Evolutionary conservation across 2,888 invertebrate species (phyloP).

Genomic region (Drosophila siamana): DNA sequence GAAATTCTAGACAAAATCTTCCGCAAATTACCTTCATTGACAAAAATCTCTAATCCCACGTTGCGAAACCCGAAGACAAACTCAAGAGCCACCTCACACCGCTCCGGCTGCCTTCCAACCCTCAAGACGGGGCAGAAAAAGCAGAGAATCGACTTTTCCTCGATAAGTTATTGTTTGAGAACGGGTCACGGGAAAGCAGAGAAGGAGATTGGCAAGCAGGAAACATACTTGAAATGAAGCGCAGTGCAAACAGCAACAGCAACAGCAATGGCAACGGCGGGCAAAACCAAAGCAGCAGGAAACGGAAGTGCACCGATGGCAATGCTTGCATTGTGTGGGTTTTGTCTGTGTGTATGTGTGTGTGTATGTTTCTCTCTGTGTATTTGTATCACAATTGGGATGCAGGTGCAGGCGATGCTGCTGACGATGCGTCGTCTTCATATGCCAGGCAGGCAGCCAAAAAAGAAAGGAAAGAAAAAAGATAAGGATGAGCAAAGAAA

Average conservation of each 20-base stretch:
- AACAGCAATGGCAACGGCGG: slow-evolving; percentile 13
- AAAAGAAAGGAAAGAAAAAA: slow-evolving; percentile 24
- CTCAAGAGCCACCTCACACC: slow-evolving; percentile 28
- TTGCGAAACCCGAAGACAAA: slow-evolving; percentile 66
- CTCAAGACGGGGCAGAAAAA: slow-evolving; percentile 17
- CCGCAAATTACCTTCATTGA: slow-evolving; percentile 85
- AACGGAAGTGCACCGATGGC: slow-evolving; percentile 58
- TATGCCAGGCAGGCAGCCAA: slow-evolving; percentile 33
- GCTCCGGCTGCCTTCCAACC: slow-evolving; percentile 1
- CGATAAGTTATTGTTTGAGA: slow-evolving; percentile 60
- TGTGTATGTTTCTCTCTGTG: no score
- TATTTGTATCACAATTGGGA: slow-evolving; percentile 43
- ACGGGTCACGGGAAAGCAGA: slow-evolving; percentile 12
- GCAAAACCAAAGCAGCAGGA: slow-evolving; percentile 40
- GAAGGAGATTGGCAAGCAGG: slow-evolving; percentile 29
- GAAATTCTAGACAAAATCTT: slow-evolving; percentile 85
- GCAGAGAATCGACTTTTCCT: slow-evolving; percentile 33
- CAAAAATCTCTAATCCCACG: slow-evolving; percentile 84
- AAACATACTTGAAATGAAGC: slow-evolving; percentile 57
- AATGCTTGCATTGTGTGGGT: slow-evolving; percentile 9
- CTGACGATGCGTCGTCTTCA: slow-evolving; percentile 49
- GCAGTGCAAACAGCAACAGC: slow-evolving; percentile 20
- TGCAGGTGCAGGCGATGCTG: slow-evolving; percentile 56
- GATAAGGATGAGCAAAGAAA: not conserved
- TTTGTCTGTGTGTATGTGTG: slow-evolving; percentile 14